A percentile compares a stretch with the other conserved stretches of the same genome.
These are phyloP conservation scores for Heterodera filipjevi DNA, from an alignment of 2,888 invertebrate species.

Conservation along the genomic window DNA sequence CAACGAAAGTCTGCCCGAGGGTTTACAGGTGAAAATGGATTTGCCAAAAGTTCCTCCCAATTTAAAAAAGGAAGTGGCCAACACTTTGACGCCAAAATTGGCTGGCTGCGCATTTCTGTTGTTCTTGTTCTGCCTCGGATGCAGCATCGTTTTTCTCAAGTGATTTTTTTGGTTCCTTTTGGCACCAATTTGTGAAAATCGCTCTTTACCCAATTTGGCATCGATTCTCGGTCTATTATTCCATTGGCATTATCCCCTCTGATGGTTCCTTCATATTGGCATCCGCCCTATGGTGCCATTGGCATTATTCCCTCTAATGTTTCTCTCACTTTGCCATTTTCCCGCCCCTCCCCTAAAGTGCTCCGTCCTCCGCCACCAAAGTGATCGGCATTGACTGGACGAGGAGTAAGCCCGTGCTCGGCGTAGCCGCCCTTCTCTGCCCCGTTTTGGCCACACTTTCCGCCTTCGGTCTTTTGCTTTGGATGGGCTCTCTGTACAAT, in stretches of 20 bases:
- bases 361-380: constrained; percentile 3
- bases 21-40: constrained; percentile 48
- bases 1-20: constrained; percentile 61
- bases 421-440: constrained; percentile 54
- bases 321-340: constrained; percentile 17
- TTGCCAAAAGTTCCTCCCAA: constrained; percentile 37
- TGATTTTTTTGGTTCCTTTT: neutral
- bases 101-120: constrained; percentile 44
- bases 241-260: too few species aligned
- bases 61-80: constrained; percentile 53
- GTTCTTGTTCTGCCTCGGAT: constrained; percentile 57
- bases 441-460: constrained; percentile 59
- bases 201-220: neutral
- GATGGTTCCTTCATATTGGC: too few species aligned
- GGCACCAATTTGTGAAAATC: neutral
- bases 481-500: constrained; percentile 60
- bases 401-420: constrained; percentile 59
- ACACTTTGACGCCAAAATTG: constrained; percentile 47
- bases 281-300: too few species aligned
- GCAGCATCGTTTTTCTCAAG: constrained; percentile 58
- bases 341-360: neutral
- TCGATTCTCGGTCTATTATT: neutral
- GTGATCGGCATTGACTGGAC: constrained; percentile 59
- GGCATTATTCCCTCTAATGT: neutral
- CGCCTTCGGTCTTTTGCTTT: constrained; percentile 61